Conservation (phyloP, 2,888 invertebrate species). For the Rhagium mordax region DNA sequence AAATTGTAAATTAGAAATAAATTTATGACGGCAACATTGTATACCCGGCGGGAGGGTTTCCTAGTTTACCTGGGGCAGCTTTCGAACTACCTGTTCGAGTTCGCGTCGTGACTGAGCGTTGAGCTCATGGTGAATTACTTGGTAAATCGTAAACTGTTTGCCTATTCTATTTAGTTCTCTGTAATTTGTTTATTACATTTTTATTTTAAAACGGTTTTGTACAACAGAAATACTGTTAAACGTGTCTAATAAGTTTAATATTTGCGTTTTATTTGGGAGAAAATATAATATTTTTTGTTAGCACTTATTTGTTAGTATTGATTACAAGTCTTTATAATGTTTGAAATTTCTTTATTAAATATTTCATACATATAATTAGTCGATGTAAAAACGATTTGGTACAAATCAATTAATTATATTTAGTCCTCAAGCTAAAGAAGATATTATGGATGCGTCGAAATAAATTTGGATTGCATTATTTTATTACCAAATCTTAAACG, state of each 20-base stretch:
- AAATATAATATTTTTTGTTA: not conserved
- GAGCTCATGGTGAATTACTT: constrained; percentile 37
- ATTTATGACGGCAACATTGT: constrained; percentile 48
- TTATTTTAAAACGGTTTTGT: not conserved
- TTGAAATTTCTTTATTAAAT: not conserved
- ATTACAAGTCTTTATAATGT: not conserved
- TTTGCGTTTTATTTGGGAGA: not conserved
- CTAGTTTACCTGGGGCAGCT: constrained; percentile 68
- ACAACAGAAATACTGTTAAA: not conserved
- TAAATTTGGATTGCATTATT: no score
- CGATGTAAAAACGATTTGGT: not conserved
- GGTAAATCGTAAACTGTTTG: constrained; percentile 28
- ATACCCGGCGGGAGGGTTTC: constrained; percentile 68
- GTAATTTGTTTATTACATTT: not conserved
- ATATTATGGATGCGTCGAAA: no score
- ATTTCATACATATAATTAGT: no score
- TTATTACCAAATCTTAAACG: no score
- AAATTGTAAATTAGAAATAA: not conserved
- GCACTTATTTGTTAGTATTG: not conserved
- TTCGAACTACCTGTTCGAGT: constrained; percentile 57
- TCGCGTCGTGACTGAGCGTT: constrained; percentile 59
- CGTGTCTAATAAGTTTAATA: not conserved
- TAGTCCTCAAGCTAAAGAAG: no score
- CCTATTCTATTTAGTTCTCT: not conserved
- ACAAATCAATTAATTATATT: no score